Evolutionary conservation across 2,888 invertebrate genomes (phyloP).

Genomic region (Cantharis nigra): DNA sequence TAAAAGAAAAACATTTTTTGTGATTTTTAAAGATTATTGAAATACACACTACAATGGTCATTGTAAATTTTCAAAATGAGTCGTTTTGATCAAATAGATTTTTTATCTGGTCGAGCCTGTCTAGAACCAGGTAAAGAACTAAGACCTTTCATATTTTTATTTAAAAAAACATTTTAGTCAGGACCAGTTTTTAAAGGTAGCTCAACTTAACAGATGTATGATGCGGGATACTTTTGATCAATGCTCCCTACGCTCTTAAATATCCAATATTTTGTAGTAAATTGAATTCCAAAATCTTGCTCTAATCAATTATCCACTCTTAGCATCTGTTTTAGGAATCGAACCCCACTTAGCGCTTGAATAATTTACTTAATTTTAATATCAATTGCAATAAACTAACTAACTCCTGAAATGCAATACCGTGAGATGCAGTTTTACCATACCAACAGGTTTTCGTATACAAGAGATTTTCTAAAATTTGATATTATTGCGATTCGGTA

Average conservation of each 20-base stretch:
- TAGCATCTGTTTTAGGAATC: not conserved
- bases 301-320: not conserved
- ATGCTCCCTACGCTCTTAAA: conserved; percentile 10
- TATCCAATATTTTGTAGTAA: not conserved
- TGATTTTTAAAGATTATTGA: conserved; percentile 40
- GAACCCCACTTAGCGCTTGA: not conserved
- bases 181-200: conserved; percentile 28
- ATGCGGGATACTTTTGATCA: conserved; percentile 22
- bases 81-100: conserved; percentile 1
- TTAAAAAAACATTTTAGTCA: conserved; percentile 31
- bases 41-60: conserved; percentile 32
- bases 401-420: conserved; percentile 13
- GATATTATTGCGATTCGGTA: conserved; percentile 18
- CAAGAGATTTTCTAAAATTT: conserved; percentile 22
- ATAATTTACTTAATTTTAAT: not conserved
- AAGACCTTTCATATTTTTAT: conserved; percentile 31
- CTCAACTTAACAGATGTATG: conserved; percentile 25
- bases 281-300: not conserved
- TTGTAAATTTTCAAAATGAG: not conserved
- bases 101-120: conserved; percentile 15
- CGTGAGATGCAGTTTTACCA: conserved; percentile 19
- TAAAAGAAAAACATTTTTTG: conserved; percentile 38
- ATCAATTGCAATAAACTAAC: not conserved
- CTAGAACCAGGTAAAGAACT: conserved; percentile 36
- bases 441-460: not conserved